Evolutionary conservation across 2,797 vertebrate species (phyloP).

Genomic region (Sebastes minor): DNA sequence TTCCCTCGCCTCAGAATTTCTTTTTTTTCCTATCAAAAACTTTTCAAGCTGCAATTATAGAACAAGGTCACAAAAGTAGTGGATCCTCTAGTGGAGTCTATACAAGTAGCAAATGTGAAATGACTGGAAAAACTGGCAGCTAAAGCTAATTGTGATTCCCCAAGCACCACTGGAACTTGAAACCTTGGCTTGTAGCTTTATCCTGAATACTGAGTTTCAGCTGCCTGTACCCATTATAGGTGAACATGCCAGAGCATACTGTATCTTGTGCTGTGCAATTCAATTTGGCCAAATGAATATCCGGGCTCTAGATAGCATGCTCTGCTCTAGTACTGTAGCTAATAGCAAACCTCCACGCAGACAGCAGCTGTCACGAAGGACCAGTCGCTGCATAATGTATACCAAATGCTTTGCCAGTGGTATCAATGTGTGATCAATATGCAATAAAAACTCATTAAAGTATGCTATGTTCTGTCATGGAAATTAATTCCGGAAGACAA

Average conservation of each 20-base stretch:
- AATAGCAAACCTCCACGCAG: slow-evolving; percentile 42
- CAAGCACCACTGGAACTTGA: slow-evolving; percentile 29
- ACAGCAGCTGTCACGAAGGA: slow-evolving; percentile 68
- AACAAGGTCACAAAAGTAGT: slow-evolving; percentile 13
- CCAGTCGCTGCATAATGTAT: slow-evolving; percentile 65
- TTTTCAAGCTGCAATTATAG: slow-evolving; percentile 19
- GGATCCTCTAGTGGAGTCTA: not conserved
- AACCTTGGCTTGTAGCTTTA: slow-evolving; percentile 47
- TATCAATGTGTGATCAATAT: slow-evolving; percentile 83
- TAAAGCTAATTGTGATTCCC: slow-evolving; percentile 55
- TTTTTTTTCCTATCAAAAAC: slow-evolving; percentile 1
- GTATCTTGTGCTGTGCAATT: slow-evolving; percentile 61
- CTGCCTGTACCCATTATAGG: slow-evolving; percentile 68
- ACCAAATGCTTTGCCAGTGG: slow-evolving; percentile 54
- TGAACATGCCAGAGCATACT: slow-evolving; percentile 59
- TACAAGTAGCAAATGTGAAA: not conserved
- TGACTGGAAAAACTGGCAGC: not conserved
- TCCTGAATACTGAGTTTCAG: slow-evolving; percentile 59
- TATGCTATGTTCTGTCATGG: slow-evolving; percentile 71
- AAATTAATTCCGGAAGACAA: slow-evolving; percentile 82
- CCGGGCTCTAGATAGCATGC: slow-evolving; percentile 40
- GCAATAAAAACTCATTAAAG: slow-evolving; percentile 84
- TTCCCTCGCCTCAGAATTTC: not conserved
- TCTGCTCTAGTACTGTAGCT: slow-evolving; percentile 34
- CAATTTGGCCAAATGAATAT: slow-evolving; percentile 63